Percentiles rank a stretch among this genome's conserved stretches.
Conservation (phyloP, 2,113 vertebrate species). For the Indicator maculatus region DNA sequence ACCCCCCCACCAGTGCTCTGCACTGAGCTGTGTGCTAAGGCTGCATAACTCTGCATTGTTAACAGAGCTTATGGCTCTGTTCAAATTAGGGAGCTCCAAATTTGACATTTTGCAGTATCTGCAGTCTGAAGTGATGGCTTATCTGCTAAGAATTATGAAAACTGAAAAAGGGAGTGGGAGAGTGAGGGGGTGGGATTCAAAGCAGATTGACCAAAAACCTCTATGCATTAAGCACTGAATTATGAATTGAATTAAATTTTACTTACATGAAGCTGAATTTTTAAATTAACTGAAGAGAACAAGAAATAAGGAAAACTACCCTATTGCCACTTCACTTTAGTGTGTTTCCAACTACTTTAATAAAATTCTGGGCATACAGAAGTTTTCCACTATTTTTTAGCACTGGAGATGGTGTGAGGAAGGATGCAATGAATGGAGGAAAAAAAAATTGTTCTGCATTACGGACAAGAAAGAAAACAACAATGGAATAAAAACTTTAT, state of each 20-base stretch:
- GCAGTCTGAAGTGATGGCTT: not conserved
- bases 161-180: too few species aligned
- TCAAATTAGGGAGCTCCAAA: not conserved
- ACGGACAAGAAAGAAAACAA: not conserved
- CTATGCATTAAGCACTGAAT: not conserved
- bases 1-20: fast-evolving
- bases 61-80: not conserved
- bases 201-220: not conserved
- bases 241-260: not conserved
- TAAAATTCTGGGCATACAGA: not conserved
- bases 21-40: not conserved
- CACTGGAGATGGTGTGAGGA: not conserved
- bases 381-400: not conserved
- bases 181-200: not conserved
- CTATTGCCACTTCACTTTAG: not conserved
- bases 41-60: fast-evolving
- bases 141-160: not conserved
- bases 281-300: not conserved
- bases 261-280: not conserved
- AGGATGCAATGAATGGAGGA: not conserved
- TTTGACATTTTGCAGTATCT: not conserved
- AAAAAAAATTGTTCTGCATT: not conserved
- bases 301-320: not conserved
- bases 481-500: not conserved
- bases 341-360: not conserved